Percentiles rank a stretch among this genome's conserved stretches.
phyloP scores from a whole-genome alignment of 2,888 invertebrate genomes.

The Hemithea aestivaria region DNA sequence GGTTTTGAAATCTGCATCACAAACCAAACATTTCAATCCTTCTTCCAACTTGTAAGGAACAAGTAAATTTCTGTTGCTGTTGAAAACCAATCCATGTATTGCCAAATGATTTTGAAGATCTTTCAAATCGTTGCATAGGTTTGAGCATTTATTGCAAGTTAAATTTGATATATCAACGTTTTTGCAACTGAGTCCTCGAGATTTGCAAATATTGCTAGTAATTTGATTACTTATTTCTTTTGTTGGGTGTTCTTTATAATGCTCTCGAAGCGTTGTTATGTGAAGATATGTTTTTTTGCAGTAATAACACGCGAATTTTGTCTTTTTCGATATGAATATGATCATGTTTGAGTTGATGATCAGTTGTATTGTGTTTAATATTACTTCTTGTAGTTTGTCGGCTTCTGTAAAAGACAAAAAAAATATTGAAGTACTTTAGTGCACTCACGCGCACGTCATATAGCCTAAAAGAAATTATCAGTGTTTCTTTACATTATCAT shows the following conservation, averaged over 20 bases:
- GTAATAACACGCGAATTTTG: slow-evolving; percentile 44
- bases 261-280: slow-evolving; percentile 38
- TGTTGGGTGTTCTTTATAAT: slow-evolving; percentile 31
- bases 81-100: slow-evolving; percentile 34
- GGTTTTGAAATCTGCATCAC: slow-evolving; percentile 35
- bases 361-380: slow-evolving; percentile 45
- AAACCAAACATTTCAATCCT: slow-evolving; percentile 37
- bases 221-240: slow-evolving; percentile 33
- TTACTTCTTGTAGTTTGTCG: slow-evolving; percentile 10
- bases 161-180: slow-evolving; percentile 50
- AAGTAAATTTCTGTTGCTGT: slow-evolving; percentile 34
- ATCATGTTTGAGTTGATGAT: slow-evolving; percentile 51
- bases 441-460: too few species aligned
- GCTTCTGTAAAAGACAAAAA: too few species aligned
- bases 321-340: slow-evolving; percentile 43
- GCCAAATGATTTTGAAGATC: slow-evolving; percentile 28
- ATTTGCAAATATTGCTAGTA: too few species aligned
- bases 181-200: slow-evolving; percentile 38
- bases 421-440: too few species aligned
- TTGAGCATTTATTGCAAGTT: slow-evolving; percentile 40
- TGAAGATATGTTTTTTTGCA: slow-evolving; percentile 40
- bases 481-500: too few species aligned
- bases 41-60: slow-evolving; percentile 42
- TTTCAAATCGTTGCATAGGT: slow-evolving; percentile 28
- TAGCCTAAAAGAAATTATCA: too few species aligned